Evolutionary conservation across 1,140 invertebrate species (phyloP).

Genomic region (Coelopa frigida): DNA sequence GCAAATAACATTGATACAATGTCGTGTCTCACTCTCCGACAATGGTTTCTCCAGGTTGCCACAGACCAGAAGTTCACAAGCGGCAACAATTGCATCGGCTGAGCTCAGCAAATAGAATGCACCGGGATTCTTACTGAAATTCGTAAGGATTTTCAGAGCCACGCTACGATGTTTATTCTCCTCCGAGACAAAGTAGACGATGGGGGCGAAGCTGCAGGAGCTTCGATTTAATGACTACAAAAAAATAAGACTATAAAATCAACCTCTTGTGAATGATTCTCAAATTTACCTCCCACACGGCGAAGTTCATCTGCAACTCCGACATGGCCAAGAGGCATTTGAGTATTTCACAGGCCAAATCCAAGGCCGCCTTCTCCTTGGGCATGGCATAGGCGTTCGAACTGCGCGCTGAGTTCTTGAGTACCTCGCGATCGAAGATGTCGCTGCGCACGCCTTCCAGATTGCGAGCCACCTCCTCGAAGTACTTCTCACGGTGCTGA

Average conservation of each 20-base stretch:
- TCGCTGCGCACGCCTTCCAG: conserved; percentile 39
- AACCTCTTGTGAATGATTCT: neutral
- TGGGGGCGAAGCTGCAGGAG: conserved; percentile 23
- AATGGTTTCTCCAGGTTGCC: conserved; percentile 30
- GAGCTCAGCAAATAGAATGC: conserved; percentile 34
- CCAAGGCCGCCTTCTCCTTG: conserved; percentile 26
- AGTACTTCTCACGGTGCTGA: conserved; percentile 41
- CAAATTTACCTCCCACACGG: conserved; percentile 27
- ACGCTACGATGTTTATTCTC: conserved; percentile 29
- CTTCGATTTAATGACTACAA: conserved; percentile 18
- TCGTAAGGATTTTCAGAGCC: conserved; percentile 37
- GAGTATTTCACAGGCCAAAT: conserved; percentile 34
- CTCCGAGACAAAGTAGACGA: conserved; percentile 35
- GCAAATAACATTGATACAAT: conserved; percentile 41
- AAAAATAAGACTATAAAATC: neutral
- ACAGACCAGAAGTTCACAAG: conserved; percentile 33
- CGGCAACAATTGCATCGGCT: conserved; percentile 37
- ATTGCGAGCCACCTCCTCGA: conserved; percentile 41
- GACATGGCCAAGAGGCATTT: conserved; percentile 36
- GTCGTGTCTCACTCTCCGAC: conserved; percentile 28
- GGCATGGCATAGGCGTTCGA: conserved; percentile 27
- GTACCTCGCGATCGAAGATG: conserved; percentile 37
- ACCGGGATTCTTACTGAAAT: conserved; percentile 36
- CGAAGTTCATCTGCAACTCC: conserved; percentile 26
- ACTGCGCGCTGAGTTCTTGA: conserved; percentile 30